Percentiles rank a stretch among this genome's conserved stretches.
Evolutionary conservation across 1,140 invertebrate genomes (phyloP).

Genomic region (Drosophila sturtevanti): DNA sequence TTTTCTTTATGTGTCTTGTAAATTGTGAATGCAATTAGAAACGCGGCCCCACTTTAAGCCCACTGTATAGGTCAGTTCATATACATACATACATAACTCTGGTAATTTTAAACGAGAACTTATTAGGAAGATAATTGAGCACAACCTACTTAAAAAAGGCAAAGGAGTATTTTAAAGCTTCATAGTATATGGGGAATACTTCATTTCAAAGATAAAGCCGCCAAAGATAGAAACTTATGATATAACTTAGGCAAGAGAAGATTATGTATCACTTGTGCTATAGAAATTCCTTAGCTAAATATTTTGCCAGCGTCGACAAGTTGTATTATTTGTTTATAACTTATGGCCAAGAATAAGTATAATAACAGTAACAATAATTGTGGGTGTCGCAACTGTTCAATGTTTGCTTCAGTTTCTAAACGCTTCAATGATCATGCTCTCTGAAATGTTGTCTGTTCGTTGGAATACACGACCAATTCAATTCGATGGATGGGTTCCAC

Average conservation of each 20-base stretch:
- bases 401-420: neutral
- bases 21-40: neutral
- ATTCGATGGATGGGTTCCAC: too few relatives aligned
- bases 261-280: neutral
- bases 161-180: too few relatives aligned
- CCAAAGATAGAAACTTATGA: neutral
- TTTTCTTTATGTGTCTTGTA: neutral
- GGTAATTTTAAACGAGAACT: neutral
- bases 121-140: too few relatives aligned
- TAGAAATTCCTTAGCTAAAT: neutral
- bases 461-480: too few relatives aligned
- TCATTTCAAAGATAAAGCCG: too few relatives aligned
- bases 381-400: neutral
- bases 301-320: neutral
- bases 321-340: neutral
- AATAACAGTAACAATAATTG: too few relatives aligned
- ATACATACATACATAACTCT: too few relatives aligned
- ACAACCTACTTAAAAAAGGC: neutral
- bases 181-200: too few relatives aligned
- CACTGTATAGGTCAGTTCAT: neutral
- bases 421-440: slow-evolving; percentile 12
- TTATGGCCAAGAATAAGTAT: neutral
- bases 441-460: too few relatives aligned
- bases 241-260: neutral
- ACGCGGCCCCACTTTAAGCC: neutral